Evolutionary conservation across 1,140 invertebrate species (phyloP).

Genomic region (Teleogryllus occipitalis): DNA sequence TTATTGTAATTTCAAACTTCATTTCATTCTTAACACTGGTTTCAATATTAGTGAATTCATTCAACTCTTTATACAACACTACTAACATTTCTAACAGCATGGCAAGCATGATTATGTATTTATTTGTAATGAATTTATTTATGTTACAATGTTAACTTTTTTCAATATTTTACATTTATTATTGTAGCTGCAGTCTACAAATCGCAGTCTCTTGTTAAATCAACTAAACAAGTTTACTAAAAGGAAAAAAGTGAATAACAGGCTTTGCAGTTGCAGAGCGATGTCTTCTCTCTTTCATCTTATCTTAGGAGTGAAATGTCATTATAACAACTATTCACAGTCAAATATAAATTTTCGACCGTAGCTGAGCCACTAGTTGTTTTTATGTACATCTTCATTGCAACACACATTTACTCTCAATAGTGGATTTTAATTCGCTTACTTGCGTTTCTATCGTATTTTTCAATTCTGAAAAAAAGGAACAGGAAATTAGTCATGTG

Average conservation of each 20-base stretch:
- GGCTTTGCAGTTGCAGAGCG: constrained; percentile 10
- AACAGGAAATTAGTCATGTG: background rate
- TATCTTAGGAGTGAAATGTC: background rate
- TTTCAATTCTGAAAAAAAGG: constrained; percentile 67
- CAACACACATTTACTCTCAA: constrained; percentile 87
- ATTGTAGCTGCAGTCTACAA: constrained; percentile 20
- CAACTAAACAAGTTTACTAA: constrained; percentile 20
- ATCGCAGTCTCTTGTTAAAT: constrained; percentile 24
- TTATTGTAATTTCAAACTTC: constrained; percentile 8
- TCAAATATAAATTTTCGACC: constrained; percentile 1
- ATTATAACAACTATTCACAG: background rate
- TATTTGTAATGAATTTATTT: constrained; percentile 19
- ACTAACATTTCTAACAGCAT: constrained; percentile 20
- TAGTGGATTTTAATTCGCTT: constrained; percentile 86
- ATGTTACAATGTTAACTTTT: constrained; percentile 14
- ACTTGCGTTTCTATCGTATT: constrained; percentile 91
- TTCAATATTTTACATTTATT: constrained; percentile 12
- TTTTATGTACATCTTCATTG: constrained; percentile 45
- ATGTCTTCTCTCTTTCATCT: constrained; percentile 3
- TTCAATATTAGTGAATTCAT: constrained; percentile 16
- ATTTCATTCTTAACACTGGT: constrained; percentile 12
- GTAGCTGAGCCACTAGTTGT: background rate
- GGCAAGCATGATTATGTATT: constrained; percentile 16
- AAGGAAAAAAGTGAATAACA: constrained; percentile 13
- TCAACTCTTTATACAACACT: constrained; percentile 11